Evolutionary conservation across 2,113 vertebrate species (phyloP), one percentile per base, ranked within the genome.

Genomic region (Bujurquina vittata): DNA sequence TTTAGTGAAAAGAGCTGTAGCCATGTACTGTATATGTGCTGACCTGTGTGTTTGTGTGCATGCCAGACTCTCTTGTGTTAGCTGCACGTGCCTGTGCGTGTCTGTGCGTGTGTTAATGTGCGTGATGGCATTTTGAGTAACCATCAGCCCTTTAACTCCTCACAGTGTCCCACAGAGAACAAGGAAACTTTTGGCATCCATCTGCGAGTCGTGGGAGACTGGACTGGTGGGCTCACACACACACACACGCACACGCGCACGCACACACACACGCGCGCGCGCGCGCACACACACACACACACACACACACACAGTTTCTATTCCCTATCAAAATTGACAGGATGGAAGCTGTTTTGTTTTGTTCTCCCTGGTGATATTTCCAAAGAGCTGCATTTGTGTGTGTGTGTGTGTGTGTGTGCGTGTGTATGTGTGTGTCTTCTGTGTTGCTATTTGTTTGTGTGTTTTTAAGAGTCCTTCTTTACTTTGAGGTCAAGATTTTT

Each of bases 191-290:
- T 99, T 96, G 97, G 97, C 46, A 95, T 99, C 87, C 98, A 99
- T 92, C 93, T 99, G 85, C 96, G 99, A 92, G 95, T 98, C 69
- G 95, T 99, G 82, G 98, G 98, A 95, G 98, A 99, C 94, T 99
- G 98, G 98, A 99, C 98, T 93, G 97, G 98, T 99, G 96, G 91
- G 97, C 96, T 35, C 55, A 35, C 46, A 61, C 74, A 80, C 2
- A 79, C 33, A 78, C n/a, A 60, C 40, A 75, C 23, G 33, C 10
- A 22, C 54, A 43, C 60, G n/a, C 54, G 60, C 18, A 22, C 26
- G 37, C 14, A 75, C 9, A 81, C 11, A n/a, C n/a, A n/a, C n/a
- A n/a, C n/a, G n/a, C n/a, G n/a, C n/a, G n/a, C n/a, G n/a, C n/a
- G n/a, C 57, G 58, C 23, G 58, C 17, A 18, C 29, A 40, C 55